Evolutionary conservation across 1,140 invertebrate species (phyloP), one percentile per base, ranked within the genome.

Genomic region (Antheraea pernyi): DNA sequence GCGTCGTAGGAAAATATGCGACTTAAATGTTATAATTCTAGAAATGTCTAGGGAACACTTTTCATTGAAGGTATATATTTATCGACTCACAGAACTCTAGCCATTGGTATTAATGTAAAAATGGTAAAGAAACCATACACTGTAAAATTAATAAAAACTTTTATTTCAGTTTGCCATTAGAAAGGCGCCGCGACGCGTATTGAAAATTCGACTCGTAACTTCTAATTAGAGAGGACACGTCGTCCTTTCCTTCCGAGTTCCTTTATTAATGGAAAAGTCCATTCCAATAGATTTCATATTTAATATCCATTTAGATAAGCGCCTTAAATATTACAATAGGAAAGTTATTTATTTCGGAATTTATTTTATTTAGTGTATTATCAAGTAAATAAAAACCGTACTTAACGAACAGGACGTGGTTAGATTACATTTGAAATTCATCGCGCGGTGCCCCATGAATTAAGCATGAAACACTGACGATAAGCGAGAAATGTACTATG

Each of bases 151-250:
- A 90, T 89, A 89, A 85, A 91, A 91, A 90, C 87, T 89, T 91
- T 91, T 90, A 89, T 90, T 89, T 86, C 79, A 87, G 76, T 85
- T 76, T 77, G 70, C 84, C 86, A 86, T 89, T 86, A 88, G 81
- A 80, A 77, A 78, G 79, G 76, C 76, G 72, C 64, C 71, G 74
- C 70, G 76, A 67, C 76, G 80, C 74, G 77, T 83, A 89, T 88
- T 90, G 85, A 82, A 86, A 87, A 90, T 90, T 89, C 88, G 85
- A 85, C 77, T 84, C 84, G 82, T 83, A 80, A 86, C 83, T 89
- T 86, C 85, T 91, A 91, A 91, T 91, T 91, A 90, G 81, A 84
- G 78, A 85, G 77, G 84, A 88, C 86, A 87, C 76, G 73, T 78
- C 78, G 79, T 82, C 78, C 81, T 82, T 84, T 84, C 77, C 79